Percentiles rank a stretch among this genome's conserved stretches.
Evolutionary conservation across 64 coral and sea anemone genomes (phyloP).

Genomic region (Montipora cactus): DNA sequence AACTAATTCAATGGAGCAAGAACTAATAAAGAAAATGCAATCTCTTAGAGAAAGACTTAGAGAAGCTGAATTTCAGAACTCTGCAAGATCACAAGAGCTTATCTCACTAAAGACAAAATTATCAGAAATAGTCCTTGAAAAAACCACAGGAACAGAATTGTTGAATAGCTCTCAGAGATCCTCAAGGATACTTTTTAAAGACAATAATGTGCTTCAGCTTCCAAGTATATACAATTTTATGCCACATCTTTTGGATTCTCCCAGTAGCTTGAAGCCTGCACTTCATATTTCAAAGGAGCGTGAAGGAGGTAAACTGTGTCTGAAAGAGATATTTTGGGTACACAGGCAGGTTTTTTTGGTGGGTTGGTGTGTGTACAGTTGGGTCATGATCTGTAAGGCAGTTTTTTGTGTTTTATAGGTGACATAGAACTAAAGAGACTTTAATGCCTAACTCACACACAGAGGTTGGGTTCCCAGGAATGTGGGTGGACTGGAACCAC

Average conservation of each 20-base stretch:
- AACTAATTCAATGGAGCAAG: constrained; percentile 55
- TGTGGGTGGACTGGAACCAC: too few relatives aligned
- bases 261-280: constrained; percentile 79
- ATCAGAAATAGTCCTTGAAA: constrained; percentile 68
- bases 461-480: too few relatives aligned
- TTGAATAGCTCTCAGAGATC: constrained; percentile 44
- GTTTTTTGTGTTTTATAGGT: too few relatives aligned
- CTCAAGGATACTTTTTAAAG: constrained; percentile 38
- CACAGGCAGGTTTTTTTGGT: too few relatives aligned
- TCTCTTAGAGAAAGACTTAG: constrained; percentile 75
- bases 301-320: constrained; percentile 68
- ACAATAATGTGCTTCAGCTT: constrained; percentile 67
- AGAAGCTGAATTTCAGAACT: constrained; percentile 91
- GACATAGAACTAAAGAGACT: too few relatives aligned
- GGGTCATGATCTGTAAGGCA: not conserved
- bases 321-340: not conserved
- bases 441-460: too few relatives aligned
- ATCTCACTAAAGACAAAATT: constrained; percentile 86
- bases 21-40: constrained; percentile 73
- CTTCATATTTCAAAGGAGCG: constrained; percentile 84
- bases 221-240: constrained; percentile 98
- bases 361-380: not conserved
- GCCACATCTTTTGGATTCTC: constrained; percentile 93
- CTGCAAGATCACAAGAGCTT: constrained; percentile 89
- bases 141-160: constrained; percentile 45